Base-by-base conservation (phyloP, 2,113 vertebrate species). In the Capreolus pygargus region DNA sequence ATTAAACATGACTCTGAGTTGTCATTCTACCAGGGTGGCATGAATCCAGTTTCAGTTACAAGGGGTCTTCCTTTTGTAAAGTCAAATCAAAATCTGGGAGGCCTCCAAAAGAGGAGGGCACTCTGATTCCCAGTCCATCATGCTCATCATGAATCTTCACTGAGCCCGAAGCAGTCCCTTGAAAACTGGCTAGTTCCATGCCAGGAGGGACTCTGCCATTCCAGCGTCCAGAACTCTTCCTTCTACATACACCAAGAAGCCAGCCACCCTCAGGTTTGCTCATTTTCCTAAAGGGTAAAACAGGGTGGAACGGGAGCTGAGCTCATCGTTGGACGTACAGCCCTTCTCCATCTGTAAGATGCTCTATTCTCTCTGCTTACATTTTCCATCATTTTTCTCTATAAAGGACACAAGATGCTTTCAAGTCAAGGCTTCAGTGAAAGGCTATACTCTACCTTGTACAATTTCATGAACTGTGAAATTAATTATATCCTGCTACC, bases 361-460 rank as follows among this genome's bases (percentile, higher is more conserved):
- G 8, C 16, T 39, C 16, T 17, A 4, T 13, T 39, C 12, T n/a
- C 57, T 39, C 50, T 39, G n/a, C 3, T 79, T 47, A 74, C 57
- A 13, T 85, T 92, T 95, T 54, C n/a, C 27, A 47, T 52, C 55
- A 85, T 70, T 92, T 76, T 21, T 61, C 19, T 82, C 58, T 39
- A 43, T 64, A 23, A 52, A 91, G 15, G 43, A 78, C 33, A 54
- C 43, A 85, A 12, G 76, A 70, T n/a, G 27, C 43, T 85, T 90
- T 82, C 54, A 88, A 90, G n/a, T 54, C 43, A 94, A 61, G 25
- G 57, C 27, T 82, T 94, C 54, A 36, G 82, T 12, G 78, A 92
- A 81, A 85, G 4, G 14, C 45, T 84, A 54, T 50, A 45, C 84
- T 50, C 36, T 43, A 52, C 3, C 58, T 11, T 45, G 12, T 76